Conservation (phyloP, 64 coral and sea anemone genomes). For the Porites lutea region DNA sequence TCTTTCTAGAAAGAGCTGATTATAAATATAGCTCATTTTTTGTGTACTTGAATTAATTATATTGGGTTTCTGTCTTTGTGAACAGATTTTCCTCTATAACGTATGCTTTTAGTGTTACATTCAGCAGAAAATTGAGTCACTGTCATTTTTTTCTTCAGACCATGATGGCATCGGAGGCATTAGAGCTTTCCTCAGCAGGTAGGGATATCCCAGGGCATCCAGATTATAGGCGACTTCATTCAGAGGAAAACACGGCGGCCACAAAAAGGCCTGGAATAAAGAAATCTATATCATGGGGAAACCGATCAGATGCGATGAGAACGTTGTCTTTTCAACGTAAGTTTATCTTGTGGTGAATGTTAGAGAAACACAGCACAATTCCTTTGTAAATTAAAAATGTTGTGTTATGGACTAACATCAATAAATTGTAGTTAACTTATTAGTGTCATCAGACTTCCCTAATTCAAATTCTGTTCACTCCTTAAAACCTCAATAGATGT, state of each 20-base stretch:
- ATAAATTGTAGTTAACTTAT: too few relatives aligned
- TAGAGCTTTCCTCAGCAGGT: conserved; percentile 13
- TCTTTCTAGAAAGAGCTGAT: background rate
- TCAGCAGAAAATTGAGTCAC: background rate
- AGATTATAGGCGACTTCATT: conserved; percentile 68
- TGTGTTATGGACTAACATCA: too few relatives aligned
- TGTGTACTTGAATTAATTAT: too few relatives aligned
- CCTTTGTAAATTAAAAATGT: too few relatives aligned
- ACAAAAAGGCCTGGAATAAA: conserved; percentile 10
- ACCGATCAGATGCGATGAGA: conserved; percentile 13
- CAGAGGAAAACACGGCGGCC: conserved; percentile 44
- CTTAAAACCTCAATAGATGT: too few relatives aligned
- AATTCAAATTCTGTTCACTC: too few relatives aligned
- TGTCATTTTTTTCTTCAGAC: background rate
- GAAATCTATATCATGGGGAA: conserved; percentile 37
- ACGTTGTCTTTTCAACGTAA: conserved; percentile 56
- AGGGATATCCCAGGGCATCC: conserved; percentile 15
- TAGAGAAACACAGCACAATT: too few relatives aligned
- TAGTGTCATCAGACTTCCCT: too few relatives aligned
- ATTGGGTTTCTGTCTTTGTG: too few relatives aligned
- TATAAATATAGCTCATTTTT: background rate
- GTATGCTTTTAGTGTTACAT: too few relatives aligned
- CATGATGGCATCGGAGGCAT: conserved; percentile 24
- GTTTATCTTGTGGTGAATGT: background rate
- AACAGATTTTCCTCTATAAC: too few relatives aligned